Conservation (phyloP, 2,797 vertebrate species). For the Galago senegalensis region DNA sequence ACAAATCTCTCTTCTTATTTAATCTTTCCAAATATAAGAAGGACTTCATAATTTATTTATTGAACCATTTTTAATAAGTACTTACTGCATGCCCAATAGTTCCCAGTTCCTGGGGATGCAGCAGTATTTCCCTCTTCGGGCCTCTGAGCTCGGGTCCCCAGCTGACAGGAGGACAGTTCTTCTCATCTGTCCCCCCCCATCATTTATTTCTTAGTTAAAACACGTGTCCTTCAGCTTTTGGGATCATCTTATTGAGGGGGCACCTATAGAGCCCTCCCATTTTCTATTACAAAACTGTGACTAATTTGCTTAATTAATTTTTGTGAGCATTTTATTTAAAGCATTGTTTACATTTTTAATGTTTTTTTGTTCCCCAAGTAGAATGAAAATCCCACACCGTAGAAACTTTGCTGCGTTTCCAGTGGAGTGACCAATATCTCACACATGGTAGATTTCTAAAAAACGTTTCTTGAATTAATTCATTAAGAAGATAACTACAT, state of each 20-base stretch:
- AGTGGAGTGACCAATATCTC: background rate
- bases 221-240: background rate
- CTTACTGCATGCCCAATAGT: background rate
- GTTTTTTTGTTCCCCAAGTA: background rate
- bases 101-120: background rate
- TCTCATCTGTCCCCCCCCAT: background rate
- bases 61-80: slow-evolving; percentile 54
- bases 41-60: background rate
- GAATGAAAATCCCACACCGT: background rate
- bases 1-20: background rate
- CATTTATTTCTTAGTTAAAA: slow-evolving; percentile 26
- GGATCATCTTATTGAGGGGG: background rate
- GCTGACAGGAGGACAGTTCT: background rate
- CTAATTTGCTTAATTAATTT: background rate
- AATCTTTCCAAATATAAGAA: slow-evolving; percentile 43
- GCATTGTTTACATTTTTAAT: background rate
- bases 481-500: background rate
- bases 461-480: background rate
- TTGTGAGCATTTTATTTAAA: background rate
- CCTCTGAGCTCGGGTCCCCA: background rate
- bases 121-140: background rate
- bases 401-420: background rate
- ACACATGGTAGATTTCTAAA: background rate
- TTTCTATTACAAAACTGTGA: background rate
- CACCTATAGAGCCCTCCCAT: background rate